Evolutionary conservation across 2,113 vertebrate genomes (phyloP).

Genomic region (Irena cyanogastra): DNA sequence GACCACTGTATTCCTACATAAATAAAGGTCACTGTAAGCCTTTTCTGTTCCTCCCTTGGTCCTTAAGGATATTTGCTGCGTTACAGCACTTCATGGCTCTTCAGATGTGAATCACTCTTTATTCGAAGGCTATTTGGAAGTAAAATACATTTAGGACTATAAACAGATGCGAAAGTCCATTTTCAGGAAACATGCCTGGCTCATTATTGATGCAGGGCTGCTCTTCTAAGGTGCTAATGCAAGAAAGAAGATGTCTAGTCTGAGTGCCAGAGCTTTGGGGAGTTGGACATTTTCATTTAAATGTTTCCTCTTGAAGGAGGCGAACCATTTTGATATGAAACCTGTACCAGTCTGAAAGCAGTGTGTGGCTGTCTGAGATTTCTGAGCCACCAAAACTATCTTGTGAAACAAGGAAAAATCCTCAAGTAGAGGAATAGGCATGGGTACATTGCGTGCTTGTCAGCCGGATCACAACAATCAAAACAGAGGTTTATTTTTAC

Average conservation of each 20-base stretch:
- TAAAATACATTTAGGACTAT: background rate
- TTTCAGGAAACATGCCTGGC: background rate
- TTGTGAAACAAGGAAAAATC: background rate
- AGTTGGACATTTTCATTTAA: background rate
- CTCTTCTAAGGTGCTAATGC: background rate
- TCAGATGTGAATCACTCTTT: background rate
- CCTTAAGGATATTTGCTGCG: background rate
- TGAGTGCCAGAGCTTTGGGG: background rate
- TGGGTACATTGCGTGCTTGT: rapidly evolving
- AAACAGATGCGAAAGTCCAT: background rate
- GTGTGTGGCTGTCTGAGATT: background rate
- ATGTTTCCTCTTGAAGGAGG: background rate
- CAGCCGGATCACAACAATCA: background rate
- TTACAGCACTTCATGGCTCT: background rate
- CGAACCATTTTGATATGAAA: background rate
- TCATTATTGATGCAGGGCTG: background rate
- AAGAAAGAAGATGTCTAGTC: background rate
- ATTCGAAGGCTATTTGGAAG: background rate
- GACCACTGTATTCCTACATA: background rate
- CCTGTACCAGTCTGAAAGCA: background rate
- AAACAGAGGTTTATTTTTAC: background rate
- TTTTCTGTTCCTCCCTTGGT: background rate
- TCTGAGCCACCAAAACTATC: background rate
- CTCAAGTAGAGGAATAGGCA: background rate
- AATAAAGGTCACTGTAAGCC: background rate